Percentiles rank a stretch among this genome's conserved stretches.
Evolutionary conservation across 1,140 invertebrate genomes (phyloP).

Genomic region (Hyposmocoma kahamanoa): DNA sequence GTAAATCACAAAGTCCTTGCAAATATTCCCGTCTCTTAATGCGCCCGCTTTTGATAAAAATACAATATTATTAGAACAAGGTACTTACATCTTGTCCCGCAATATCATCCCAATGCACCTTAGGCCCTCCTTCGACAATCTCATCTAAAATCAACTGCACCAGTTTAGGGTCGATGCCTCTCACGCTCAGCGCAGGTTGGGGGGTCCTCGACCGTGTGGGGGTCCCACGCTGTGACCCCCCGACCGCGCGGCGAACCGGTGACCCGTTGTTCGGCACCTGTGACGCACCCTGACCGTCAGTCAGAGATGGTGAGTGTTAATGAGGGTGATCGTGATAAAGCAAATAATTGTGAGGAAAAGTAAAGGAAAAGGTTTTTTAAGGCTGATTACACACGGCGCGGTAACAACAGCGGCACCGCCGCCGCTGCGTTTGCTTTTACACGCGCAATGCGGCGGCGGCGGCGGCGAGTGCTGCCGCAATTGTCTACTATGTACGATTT

Average conservation of each 20-base stretch:
- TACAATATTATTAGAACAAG: conserved; percentile 3
- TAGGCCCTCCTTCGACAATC: conserved; percentile 83
- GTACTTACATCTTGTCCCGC: conserved; percentile 85
- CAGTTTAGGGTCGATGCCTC: conserved; percentile 92
- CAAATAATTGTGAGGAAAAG: too few relatives aligned
- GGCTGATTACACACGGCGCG: too few relatives aligned
- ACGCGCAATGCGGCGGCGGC: too few relatives aligned
- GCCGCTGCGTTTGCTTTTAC: too few relatives aligned
- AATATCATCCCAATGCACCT: conserved; percentile 94
- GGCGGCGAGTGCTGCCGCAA: too few relatives aligned
- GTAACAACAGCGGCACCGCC: too few relatives aligned
- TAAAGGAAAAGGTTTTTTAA: too few relatives aligned
- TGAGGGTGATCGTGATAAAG: too few relatives aligned
- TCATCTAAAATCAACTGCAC: conserved; percentile 86
- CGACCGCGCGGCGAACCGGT: conserved; percentile 76
- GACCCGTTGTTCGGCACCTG: conserved; percentile 72
- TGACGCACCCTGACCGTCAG: conserved; percentile 29
- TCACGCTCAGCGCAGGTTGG: conserved; percentile 71
- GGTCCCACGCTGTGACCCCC: conserved; percentile 55
- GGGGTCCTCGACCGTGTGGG: conserved; percentile 64
- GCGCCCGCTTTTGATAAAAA: too few relatives aligned
- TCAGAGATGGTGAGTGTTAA: conserved; percentile 15
- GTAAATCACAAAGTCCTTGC: too few relatives aligned
- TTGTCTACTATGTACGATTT: too few relatives aligned
- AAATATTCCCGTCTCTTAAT: too few relatives aligned